Percentiles rank a stretch among this genome's conserved stretches.
Evolutionary conservation across 2,113 vertebrate genomes (phyloP).

Genomic region (Callospermophilus lateralis): DNA sequence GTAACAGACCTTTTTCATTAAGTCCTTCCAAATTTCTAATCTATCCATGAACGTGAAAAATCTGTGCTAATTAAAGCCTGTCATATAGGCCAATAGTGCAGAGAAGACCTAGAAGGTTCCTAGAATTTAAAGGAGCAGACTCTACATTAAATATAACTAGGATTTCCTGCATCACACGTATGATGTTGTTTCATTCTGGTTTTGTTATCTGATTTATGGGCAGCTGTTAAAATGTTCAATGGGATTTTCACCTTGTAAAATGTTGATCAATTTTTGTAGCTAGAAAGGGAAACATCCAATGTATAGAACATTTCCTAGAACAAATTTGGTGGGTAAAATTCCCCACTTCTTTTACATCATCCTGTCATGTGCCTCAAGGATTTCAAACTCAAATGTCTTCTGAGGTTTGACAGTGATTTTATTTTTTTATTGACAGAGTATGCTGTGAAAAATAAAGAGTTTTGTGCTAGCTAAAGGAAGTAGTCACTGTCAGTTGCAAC

Average conservation of each 20-base stretch:
- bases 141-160: not conserved
- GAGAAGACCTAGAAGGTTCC: slow-evolving; percentile 55
- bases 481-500: not conserved
- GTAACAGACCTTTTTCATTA: slow-evolving; percentile 90
- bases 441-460: not conserved
- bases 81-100: slow-evolving; percentile 83
- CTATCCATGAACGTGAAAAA: slow-evolving; percentile 85
- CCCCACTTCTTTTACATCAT: slow-evolving; percentile 53
- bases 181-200: not conserved
- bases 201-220: slow-evolving; percentile 63
- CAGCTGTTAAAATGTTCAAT: slow-evolving; percentile 59
- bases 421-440: not conserved
- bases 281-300: slow-evolving; percentile 56
- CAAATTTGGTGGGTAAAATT: slow-evolving; percentile 29
- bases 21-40: slow-evolving; percentile 87
- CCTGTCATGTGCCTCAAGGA: slow-evolving; percentile 20
- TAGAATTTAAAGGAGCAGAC: slow-evolving; percentile 82
- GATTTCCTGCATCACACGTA: not conserved
- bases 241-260: slow-evolving; percentile 72
- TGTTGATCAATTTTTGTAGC: slow-evolving; percentile 68
- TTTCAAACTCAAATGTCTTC: slow-evolving; percentile 50
- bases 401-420: not conserved
- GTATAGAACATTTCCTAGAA: not conserved
- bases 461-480: not conserved
- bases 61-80: slow-evolving; percentile 87